These are phyloP conservation scores for Oophaga sylvatica DNA, from an alignment of 2,797 vertebrate species.

Conservation along the genomic window DNA sequence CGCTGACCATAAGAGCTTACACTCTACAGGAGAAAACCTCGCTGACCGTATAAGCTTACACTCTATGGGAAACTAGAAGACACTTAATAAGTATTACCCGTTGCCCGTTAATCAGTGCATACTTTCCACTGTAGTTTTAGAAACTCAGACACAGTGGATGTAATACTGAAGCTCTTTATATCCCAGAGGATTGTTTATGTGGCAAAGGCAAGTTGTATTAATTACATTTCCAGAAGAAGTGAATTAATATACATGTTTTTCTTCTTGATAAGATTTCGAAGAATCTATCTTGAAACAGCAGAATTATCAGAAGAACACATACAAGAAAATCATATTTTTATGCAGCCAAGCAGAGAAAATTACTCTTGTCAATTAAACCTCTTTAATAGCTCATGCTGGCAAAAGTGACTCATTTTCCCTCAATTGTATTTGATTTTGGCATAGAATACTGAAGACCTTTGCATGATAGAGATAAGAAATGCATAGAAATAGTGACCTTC, in stretches of 20 bases:
- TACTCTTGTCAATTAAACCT: constrained; percentile 28
- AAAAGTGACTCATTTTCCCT: constrained; percentile 9
- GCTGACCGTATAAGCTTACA: too few relatives aligned
- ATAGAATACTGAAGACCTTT: constrained; percentile 8
- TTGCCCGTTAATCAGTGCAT: neutral
- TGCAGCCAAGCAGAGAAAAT: constrained; percentile 32
- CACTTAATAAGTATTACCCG: neutral
- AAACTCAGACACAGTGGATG: neutral
- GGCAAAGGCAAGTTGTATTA: constrained; percentile 6
- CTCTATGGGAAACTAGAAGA: too few relatives aligned
- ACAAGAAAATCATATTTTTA: constrained; percentile 28
- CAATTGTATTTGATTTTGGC: neutral
- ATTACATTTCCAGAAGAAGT: constrained; percentile 5
- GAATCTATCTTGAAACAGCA: constrained; percentile 34
- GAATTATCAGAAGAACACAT: constrained; percentile 17
- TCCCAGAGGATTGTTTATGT: neutral
- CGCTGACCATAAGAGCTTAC: too few relatives aligned
- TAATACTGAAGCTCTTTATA: neutral
- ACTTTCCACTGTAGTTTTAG: neutral
- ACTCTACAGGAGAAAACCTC: too few relatives aligned
- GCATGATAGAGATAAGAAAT: constrained; percentile 12
- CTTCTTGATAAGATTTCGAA: constrained; percentile 27
- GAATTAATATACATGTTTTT: constrained; percentile 38
- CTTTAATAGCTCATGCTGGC: constrained; percentile 15
- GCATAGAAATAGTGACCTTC: neutral